These are phyloP conservation scores for Acronicta alni DNA, from an alignment of 2,888 invertebrate genomes.

Conservation along the genomic window DNA sequence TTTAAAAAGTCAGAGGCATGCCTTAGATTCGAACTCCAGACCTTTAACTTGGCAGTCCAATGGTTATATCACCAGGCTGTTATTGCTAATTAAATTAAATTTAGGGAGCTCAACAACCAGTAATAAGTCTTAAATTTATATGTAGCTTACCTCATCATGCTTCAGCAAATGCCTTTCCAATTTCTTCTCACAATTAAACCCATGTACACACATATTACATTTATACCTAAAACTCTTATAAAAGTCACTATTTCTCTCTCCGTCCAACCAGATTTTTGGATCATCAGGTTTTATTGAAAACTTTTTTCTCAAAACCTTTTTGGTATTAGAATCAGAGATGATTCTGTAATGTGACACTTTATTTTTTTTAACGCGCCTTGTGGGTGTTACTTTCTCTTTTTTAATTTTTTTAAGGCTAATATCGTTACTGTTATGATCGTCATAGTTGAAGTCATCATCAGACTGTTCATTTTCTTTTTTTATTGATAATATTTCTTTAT, in stretches of 20 bases:
- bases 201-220: conserved; percentile 39
- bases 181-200: conserved; percentile 25
- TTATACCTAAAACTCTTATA: conserved; percentile 30
- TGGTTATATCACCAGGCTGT: too few species aligned
- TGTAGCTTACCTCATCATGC: conserved; percentile 31
- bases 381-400: conserved; percentile 26
- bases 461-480: conserved; percentile 35
- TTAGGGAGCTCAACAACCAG: too few species aligned
- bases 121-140: too few species aligned
- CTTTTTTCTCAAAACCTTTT: conserved; percentile 39
- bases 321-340: conserved; percentile 32
- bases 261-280: conserved; percentile 16
- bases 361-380: conserved; percentile 4
- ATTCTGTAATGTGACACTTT: conserved; percentile 33
- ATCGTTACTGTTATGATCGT: not conserved
- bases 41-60: too few species aligned
- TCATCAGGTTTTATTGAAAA: conserved; percentile 23
- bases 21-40: too few species aligned
- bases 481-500: conserved; percentile 18
- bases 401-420: conserved; percentile 26
- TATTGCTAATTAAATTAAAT: too few species aligned
- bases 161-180: conserved; percentile 23
- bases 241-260: conserved; percentile 36
- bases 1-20: too few species aligned
- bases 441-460: conserved; percentile 14